phyloP scores from a whole-genome alignment of 64 coral and sea anemone genomes.

The Montipora foliosa region DNA sequence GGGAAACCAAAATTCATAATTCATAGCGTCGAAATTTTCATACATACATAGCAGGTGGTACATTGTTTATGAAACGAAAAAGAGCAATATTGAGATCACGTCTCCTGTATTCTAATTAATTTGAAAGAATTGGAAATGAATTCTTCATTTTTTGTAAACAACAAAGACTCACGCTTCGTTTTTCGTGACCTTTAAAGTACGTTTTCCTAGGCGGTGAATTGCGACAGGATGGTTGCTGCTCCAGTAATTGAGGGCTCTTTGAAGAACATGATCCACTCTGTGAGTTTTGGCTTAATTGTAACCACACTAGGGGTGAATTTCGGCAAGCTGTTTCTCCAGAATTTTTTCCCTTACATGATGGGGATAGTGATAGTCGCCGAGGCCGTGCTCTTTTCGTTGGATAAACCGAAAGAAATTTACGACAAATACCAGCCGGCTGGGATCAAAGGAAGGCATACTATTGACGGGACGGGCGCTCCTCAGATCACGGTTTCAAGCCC shows the following conservation, averaged over 20 bases:
- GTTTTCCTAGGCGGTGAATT: background rate
- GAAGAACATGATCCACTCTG: conserved; percentile 23
- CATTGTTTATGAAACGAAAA: conserved; percentile 10
- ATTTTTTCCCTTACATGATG: conserved; percentile 51
- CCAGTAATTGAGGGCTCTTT: conserved; percentile 44
- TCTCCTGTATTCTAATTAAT: background rate
- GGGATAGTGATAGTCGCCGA: conserved; percentile 5
- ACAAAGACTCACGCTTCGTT: background rate
- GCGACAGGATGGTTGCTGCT: background rate
- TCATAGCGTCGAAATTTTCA: background rate
- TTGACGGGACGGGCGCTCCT: background rate
- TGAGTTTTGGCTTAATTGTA: background rate
- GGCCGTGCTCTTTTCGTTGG: conserved; percentile 8
- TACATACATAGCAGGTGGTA: conserved; percentile 14
- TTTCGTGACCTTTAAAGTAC: no score
- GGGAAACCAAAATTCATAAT: conserved; percentile 7
- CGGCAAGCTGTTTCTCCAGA: background rate
- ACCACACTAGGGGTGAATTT: conserved; percentile 25
- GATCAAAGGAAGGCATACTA: background rate
- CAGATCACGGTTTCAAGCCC: conserved; percentile 1
- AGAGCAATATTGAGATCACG: background rate
- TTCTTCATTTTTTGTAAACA: background rate
- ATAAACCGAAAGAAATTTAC: conserved; percentile 24
- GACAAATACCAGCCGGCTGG: conserved; percentile 4
- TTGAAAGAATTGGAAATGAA: background rate